Conservation (phyloP, 35 echinoderm and acorn worm genomes). For the Stichopus chloronotus region DNA sequence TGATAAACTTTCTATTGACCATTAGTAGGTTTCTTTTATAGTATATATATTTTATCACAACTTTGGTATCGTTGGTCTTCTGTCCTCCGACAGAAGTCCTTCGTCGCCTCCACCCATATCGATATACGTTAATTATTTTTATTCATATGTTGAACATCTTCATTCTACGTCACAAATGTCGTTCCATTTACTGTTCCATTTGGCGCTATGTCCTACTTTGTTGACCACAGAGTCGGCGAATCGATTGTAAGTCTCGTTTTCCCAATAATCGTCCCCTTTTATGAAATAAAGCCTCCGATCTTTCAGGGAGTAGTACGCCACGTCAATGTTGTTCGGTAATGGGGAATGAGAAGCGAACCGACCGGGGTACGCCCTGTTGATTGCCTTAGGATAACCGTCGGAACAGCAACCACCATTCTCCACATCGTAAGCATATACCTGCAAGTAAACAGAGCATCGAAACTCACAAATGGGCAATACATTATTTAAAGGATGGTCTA, state of each 20-base stretch:
- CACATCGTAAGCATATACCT: conserved; percentile 93
- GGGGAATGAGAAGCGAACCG: conserved; percentile 2
- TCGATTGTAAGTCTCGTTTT: conserved; percentile 64
- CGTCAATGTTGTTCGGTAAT: conserved; percentile 75
- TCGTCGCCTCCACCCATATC: too few species aligned
- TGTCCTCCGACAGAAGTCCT: too few species aligned
- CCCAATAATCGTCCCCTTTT: conserved; percentile 85
- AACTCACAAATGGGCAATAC: background rate
- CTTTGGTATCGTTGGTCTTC: too few species aligned
- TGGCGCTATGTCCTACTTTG: conserved; percentile 36
- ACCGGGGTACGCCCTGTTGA: conserved; percentile 58
- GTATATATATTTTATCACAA: too few species aligned
- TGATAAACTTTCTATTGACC: too few species aligned
- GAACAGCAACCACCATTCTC: conserved; percentile 68
- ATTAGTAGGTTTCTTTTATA: too few species aligned
- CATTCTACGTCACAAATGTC: conserved; percentile 87
- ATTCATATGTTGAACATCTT: background rate
- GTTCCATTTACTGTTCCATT: conserved; percentile 83
- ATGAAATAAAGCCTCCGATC: conserved; percentile 82
- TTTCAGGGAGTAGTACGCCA: conserved; percentile 82
- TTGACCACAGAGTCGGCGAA: conserved; percentile 30
- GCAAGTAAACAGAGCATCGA: background rate
- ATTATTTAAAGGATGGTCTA: too few species aligned
- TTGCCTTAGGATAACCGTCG: conserved; percentile 69
- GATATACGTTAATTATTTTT: too few species aligned